Evolutionary conservation across 2,888 invertebrate genomes (phyloP), one percentile per base, ranked within the genome.

Genomic region (Caenorhabditis sp.): DNA sequence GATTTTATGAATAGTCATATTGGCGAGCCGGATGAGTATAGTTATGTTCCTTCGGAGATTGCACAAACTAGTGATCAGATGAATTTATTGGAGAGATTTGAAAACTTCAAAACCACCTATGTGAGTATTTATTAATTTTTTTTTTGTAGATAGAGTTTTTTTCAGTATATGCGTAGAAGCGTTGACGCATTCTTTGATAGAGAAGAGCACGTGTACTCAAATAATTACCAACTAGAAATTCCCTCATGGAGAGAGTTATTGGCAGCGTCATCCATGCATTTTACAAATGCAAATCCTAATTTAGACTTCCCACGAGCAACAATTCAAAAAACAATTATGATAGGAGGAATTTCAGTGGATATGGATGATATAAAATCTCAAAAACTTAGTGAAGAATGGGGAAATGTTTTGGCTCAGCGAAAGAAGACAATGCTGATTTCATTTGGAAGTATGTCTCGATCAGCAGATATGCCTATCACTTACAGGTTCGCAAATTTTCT

Each of bases 301-400:
- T 26, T 78, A 10, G 70, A 78, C 50, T 78, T 76, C 52, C 72
- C 78, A 3, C 59, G 76, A 10, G 61, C 70, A 23, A 43, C 65
- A 0, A 52, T 70, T 7, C 72, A 62, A 10, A 71, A 71, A 27
- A 71, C 71, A 0, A 53, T 71, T 36, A 59, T 67, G 14, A 71
- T 71, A 21, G 71, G 71, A 38, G 71, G 71, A 38, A 71, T 71
- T 49, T 63, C 71, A 23, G 71, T 71, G 14, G 67, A 71, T 53
- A 61, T 71, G 50, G 50, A 67, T 21, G 12, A 27, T 7, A 67
- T 71, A 5, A 56, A 36, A 62, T 1, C 56, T 17, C 52, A 57
- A 36, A 65, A 61, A 43, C n/a, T 70, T 8, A n/a, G 50, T 2
- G 26, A 21, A 12, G 43, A 61, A 49, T 62, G 50, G 27, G n/a